Conservation (phyloP, 2,797 vertebrate species). For the Intellagama lesueurii region DNA sequence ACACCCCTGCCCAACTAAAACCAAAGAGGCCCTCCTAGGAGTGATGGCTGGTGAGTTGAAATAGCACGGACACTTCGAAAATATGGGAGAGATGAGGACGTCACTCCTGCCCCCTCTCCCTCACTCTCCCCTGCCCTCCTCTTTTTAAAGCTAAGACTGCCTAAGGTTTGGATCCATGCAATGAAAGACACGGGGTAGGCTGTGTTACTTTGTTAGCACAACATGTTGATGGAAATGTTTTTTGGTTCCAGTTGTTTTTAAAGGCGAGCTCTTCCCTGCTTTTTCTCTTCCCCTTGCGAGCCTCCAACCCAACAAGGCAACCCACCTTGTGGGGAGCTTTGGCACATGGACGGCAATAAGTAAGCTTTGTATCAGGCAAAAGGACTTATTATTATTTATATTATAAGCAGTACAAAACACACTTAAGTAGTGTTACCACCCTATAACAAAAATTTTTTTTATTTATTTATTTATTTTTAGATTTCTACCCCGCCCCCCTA, state of each 20-base stretch:
- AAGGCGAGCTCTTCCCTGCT: not conserved
- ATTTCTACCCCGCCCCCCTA: too few relatives aligned
- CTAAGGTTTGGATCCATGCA: not conserved
- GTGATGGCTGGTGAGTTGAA: not conserved
- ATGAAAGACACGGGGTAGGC: slow-evolving; percentile 26
- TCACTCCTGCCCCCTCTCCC: not conserved
- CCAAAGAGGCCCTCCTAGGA: not conserved
- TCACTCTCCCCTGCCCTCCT: not conserved
- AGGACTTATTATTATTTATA: too few relatives aligned
- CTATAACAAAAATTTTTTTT: too few relatives aligned
- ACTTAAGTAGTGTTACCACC: too few relatives aligned
- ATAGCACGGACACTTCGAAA: not conserved
- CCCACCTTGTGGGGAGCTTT: not conserved
- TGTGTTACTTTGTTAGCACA: slow-evolving; percentile 19
- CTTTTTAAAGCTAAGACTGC: slow-evolving; percentile 17
- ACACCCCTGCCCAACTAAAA: not conserved
- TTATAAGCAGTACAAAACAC: not conserved
- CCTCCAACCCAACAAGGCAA: not conserved
- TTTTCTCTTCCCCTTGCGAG: not conserved
- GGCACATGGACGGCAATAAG: not conserved
- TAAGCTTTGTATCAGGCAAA: not conserved
- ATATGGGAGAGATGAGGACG: not conserved
- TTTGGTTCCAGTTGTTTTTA: not conserved
- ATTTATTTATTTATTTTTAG: too few relatives aligned
- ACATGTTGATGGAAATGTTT: not conserved